These are phyloP conservation scores for Picathartes gymnocephalus DNA, from an alignment of 2,113 vertebrate species.

Conservation along the genomic window DNA sequence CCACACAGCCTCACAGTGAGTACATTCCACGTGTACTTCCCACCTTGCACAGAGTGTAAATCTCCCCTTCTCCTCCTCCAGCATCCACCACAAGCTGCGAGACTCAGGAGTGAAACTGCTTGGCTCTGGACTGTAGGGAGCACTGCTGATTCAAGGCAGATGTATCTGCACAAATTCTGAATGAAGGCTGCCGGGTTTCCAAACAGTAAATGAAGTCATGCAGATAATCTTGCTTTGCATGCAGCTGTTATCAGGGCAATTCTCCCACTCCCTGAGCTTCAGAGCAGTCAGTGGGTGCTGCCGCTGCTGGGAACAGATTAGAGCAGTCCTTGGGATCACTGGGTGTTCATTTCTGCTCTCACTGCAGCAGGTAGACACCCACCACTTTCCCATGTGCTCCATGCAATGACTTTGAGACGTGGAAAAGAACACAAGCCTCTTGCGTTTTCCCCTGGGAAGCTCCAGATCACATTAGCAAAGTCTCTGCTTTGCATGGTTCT, in stretches of 20 bases:
- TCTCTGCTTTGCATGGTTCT: not conserved
- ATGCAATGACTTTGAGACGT: not conserved
- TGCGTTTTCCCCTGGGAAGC: not conserved
- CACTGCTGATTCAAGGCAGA: constrained; percentile 57
- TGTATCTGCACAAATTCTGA: constrained; percentile 5
- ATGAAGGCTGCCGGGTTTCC: not conserved
- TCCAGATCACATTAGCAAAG: not conserved
- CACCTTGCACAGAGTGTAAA: not conserved
- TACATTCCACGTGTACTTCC: not conserved
- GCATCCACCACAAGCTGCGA: not conserved
- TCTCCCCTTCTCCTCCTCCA: not conserved
- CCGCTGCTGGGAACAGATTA: not conserved
- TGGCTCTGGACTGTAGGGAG: not conserved
- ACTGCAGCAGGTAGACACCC: not conserved
- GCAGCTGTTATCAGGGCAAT: constrained; percentile 56
- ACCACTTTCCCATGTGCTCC: not conserved
- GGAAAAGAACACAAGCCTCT: not conserved
- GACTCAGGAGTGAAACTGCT: not conserved
- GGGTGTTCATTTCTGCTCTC: not conserved
- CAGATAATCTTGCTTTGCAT: not conserved
- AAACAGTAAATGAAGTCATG: constrained; percentile 24
- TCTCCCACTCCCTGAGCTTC: not conserved
- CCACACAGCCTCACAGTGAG: not conserved
- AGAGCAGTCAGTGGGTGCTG: not conserved
- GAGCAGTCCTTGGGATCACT: not conserved